These are phyloP conservation scores for Volucella inanis DNA, from an alignment of 2,888 invertebrate genomes.

Conservation along the genomic window DNA sequence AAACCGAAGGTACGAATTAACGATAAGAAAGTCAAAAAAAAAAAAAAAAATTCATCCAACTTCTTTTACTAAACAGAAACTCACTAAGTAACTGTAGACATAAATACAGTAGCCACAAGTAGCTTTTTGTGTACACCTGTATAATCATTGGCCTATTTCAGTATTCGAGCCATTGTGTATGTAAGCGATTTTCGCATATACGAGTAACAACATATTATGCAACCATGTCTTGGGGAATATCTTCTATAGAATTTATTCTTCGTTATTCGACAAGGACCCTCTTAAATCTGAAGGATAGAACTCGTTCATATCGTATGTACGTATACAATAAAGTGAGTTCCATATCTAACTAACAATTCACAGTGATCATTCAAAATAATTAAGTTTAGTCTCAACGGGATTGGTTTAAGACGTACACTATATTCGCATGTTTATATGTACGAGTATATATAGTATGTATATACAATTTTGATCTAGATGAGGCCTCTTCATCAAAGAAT, in stretches of 20 bases:
- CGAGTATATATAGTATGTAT: background rate
- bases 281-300: background rate
- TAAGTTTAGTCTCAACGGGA: conserved; percentile 42
- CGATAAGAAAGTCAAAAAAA: too few species aligned
- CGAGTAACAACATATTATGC: conserved; percentile 26
- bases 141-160: conserved; percentile 30
- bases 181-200: conserved; percentile 15
- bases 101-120: too few species aligned
- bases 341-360: conserved; percentile 2
- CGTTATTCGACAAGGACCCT: too few species aligned
- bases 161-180: conserved; percentile 27
- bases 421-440: conserved; percentile 15
- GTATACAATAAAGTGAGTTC: background rate
- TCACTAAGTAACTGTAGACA: background rate
- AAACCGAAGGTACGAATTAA: too few species aligned
- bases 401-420: conserved; percentile 32
- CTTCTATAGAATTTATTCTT: background rate
- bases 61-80: background rate
- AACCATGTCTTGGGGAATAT: background rate
- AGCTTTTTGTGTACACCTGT: too few species aligned
- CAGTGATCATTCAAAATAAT: conserved; percentile 55
- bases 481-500: conserved; percentile 50
- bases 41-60: too few species aligned
- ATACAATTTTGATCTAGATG: conserved; percentile 57
- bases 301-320: background rate